These are phyloP conservation scores for Rhegmatorhina hoffmannsi DNA, from an alignment of 2,113 vertebrate species.

Conservation along the genomic window DNA sequence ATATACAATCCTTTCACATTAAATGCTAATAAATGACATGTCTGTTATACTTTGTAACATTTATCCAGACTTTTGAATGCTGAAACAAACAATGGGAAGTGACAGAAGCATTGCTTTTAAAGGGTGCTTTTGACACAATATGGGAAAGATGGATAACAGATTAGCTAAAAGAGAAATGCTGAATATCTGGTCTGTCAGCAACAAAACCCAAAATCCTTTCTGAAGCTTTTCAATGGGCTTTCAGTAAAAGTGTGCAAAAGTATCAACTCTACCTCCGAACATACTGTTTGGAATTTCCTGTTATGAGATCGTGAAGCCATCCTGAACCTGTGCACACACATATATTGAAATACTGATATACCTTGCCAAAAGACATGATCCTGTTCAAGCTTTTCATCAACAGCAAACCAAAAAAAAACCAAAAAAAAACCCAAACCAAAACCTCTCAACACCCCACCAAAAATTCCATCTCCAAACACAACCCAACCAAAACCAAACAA, in stretches of 20 bases:
- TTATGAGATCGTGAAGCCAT: background rate
- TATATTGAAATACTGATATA: background rate
- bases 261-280: background rate
- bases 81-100: background rate
- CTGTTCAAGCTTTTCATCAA: background rate
- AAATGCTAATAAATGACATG: background rate
- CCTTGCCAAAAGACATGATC: background rate
- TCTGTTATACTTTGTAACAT: background rate
- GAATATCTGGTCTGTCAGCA: background rate
- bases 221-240: background rate
- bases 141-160: background rate
- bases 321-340: fast-evolving
- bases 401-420: background rate
- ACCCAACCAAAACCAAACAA: background rate
- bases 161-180: background rate
- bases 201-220: background rate
- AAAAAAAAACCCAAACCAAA: background rate
- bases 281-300: background rate
- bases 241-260: background rate
- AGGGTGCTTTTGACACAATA: background rate
- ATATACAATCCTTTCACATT: background rate
- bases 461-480: background rate
- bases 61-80: background rate
- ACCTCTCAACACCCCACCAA: background rate
- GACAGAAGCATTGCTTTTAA: background rate